These are phyloP conservation scores for Phalacrocorax pelagicus DNA, from an alignment of 2,113 vertebrate species.

Conservation along the genomic window DNA sequence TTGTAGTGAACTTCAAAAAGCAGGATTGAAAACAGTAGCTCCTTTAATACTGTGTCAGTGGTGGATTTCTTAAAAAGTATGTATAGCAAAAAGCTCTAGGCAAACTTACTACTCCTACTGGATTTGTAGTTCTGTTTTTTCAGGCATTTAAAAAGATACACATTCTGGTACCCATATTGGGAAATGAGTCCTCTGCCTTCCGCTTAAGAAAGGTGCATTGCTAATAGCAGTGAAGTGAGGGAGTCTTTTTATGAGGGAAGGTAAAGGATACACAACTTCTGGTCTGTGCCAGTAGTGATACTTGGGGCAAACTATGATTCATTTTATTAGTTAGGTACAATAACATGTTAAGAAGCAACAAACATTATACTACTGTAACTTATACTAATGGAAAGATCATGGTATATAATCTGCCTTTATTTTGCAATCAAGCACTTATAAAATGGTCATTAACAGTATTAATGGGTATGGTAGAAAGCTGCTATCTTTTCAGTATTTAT, in stretches of 20 bases:
- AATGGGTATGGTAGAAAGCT: background rate
- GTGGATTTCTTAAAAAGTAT: background rate
- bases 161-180: background rate
- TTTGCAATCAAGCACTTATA: conserved; percentile 3
- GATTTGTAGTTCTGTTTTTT: background rate
- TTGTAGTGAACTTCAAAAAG: background rate
- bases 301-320: background rate
- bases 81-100: background rate
- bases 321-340: background rate
- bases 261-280: background rate
- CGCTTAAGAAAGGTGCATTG: background rate
- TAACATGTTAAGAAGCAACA: background rate
- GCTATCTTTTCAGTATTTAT: conserved; percentile 7
- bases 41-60: background rate
- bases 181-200: background rate
- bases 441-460: conserved; percentile 21
- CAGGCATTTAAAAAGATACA: background rate
- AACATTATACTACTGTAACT: background rate
- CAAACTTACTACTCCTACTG: background rate
- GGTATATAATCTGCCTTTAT: conserved; percentile 29
- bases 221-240: background rate
- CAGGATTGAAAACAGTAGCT: background rate
- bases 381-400: background rate
- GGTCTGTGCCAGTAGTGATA: background rate
- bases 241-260: background rate